Evolutionary conservation across 2,113 vertebrate genomes (phyloP), one percentile per base, ranked within the genome.

Genomic region (Phyllopteryx taeniolatus): DNA sequence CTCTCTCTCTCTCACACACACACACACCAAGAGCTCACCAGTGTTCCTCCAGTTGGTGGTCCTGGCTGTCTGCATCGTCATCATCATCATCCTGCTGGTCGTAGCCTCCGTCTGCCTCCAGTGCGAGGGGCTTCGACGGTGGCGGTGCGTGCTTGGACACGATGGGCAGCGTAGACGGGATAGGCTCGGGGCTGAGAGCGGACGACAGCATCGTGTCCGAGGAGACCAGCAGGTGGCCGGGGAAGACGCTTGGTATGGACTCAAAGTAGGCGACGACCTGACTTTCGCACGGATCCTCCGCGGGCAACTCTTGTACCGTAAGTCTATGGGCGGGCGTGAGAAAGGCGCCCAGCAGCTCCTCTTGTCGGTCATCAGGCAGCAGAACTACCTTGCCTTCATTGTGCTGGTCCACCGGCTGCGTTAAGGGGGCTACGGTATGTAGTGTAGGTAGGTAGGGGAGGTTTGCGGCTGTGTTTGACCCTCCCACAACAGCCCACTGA

Each of bases 91-190:
- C 87, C 0, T 77, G 70, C 47, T 14, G 46, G 35, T 70, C 51
- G 3, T 39, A 67, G 0, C 81, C 79, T 6, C 31, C 74, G 0
- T 87, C 87, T 1, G 14, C 80, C 53, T 87, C 82, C 82, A 85
- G 67, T 0, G 78, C 74, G 60, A 88, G 82, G n/a, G 73, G 71
- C 35, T 76, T 67, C 0, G 78, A 79, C 1, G 67, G 47, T 0
- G 81, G 11, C 0, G 84, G 54, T 1, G 57, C 33, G 1, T 91
- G 87, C 63, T 91, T 92, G 20, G 92, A 92, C 12, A 93, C 85
- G 0, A 93, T 91, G 1, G 94, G 93, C 22, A 94, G 70, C 0
- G 91, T 93, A 6, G 93, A 94, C 0, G 90, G 71, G 14, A 95
- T 90, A 79, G 93, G 93, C 2, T 85, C 74, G 20, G 84, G 68